Percentiles rank a stretch among this genome's conserved stretches.
Evolutionary conservation across 37 sponge, comb jelly and placozoan genomes (phyloP).

Genomic region (Eunapius fragilis): DNA sequence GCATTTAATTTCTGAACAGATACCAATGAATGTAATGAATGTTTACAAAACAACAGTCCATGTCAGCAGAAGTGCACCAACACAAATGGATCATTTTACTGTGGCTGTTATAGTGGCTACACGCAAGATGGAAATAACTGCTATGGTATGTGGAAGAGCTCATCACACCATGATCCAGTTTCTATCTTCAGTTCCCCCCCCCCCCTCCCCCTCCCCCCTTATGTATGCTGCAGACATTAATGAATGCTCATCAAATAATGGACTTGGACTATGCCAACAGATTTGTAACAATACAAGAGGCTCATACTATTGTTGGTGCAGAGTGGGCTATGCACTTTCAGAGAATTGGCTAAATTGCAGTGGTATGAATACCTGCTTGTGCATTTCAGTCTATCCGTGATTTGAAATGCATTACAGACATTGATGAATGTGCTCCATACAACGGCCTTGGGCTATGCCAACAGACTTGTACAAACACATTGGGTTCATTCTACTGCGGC

Average conservation of each 20-base stretch:
- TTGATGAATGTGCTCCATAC: neutral
- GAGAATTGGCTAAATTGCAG: neutral
- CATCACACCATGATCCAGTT: no score
- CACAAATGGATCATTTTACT: neutral
- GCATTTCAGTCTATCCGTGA: neutral
- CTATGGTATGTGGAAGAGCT: neutral
- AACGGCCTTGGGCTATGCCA: neutral
- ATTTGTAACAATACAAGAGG: neutral
- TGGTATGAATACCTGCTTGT: neutral
- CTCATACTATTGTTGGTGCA: neutral
- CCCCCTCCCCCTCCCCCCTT: no score
- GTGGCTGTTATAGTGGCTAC: neutral
- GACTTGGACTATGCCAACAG: neutral
- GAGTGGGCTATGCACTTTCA: neutral
- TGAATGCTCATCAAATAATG: neutral
- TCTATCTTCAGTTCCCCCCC: no score
- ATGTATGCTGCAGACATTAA: neutral
- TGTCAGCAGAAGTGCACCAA: neutral
- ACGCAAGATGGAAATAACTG: neutral
- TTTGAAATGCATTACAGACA: neutral
- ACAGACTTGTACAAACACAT: neutral
- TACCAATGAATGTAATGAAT: neutral
- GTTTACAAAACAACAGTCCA: neutral
- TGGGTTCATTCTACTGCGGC: neutral
- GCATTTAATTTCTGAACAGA: neutral